Conservation (phyloP, 2,797 vertebrate species). For the Xerus rutilus region DNA sequence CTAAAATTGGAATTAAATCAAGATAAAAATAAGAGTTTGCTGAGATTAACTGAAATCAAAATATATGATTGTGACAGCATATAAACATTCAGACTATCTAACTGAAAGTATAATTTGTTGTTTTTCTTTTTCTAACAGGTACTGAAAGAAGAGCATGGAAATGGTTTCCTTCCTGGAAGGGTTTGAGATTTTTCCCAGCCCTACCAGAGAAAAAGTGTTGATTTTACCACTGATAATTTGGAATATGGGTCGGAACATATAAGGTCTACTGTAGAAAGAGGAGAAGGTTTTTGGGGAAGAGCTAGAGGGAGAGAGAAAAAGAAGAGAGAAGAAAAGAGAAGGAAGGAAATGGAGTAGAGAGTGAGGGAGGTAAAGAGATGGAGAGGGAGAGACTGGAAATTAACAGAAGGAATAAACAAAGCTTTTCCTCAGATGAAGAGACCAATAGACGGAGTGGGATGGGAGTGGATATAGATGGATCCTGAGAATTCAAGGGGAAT, state of each 20-base stretch:
- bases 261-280: neutral
- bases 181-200: neutral
- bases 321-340: neutral
- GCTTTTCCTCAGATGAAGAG: neutral
- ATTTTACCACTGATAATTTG: neutral
- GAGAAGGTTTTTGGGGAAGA: neutral
- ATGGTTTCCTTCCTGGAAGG: neutral
- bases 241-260: neutral
- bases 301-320: neutral
- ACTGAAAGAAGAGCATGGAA: neutral
- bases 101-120: neutral
- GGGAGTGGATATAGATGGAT: neutral
- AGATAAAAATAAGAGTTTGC: neutral
- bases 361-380: neutral
- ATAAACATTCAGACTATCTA: neutral
- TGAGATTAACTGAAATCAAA: constrained; percentile 27
- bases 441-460: neutral
- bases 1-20: neutral
- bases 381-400: neutral
- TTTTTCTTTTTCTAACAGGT: neutral
- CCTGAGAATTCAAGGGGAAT: neutral
- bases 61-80: neutral
- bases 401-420: neutral
- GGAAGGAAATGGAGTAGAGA: neutral
- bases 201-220: neutral